Conservation (phyloP, 2,888 invertebrate genomes). For the Acanthosoma haemorrhoidale region DNA sequence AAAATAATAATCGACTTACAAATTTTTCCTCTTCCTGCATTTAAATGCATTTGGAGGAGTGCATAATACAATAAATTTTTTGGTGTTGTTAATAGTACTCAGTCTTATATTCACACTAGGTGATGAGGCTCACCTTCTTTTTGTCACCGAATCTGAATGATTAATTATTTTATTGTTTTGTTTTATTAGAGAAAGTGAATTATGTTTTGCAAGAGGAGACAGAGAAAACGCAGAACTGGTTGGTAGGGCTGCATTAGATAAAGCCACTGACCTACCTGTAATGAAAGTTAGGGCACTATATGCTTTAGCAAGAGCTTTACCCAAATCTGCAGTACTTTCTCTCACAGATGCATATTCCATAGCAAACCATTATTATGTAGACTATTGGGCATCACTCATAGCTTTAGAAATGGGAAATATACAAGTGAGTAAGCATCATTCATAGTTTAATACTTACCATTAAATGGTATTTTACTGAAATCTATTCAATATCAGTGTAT, state of each 20-base stretch:
- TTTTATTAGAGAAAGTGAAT: conserved; percentile 45
- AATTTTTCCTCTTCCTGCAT: too few species aligned
- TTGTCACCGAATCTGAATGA: too few species aligned
- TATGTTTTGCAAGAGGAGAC: conserved; percentile 47
- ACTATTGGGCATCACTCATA: conserved; percentile 67
- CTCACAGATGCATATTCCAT: conserved; percentile 65
- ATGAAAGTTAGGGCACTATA: conserved; percentile 63
- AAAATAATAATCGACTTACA: too few species aligned
- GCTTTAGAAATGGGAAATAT: conserved; percentile 76
- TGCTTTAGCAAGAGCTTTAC: conserved; percentile 58
- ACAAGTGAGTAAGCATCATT: conserved; percentile 53
- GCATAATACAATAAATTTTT: too few species aligned
- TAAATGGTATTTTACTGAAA: too few species aligned
- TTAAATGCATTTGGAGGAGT: too few species aligned
- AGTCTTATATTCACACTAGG: too few species aligned
- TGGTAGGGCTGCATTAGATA: conserved; percentile 48
- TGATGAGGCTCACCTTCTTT: too few species aligned
- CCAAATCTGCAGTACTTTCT: conserved; percentile 50
- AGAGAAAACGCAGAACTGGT: conserved; percentile 46
- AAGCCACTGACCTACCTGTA: conserved; percentile 46
- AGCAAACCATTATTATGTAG: conserved; percentile 68
- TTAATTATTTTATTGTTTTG: too few species aligned
- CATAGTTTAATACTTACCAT: too few species aligned
- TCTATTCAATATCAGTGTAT: too few species aligned
- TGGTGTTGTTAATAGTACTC: too few species aligned